Base-by-base conservation (phyloP, 64 coral and sea anemone species). In the Catalaphyllia jardinei region DNA sequence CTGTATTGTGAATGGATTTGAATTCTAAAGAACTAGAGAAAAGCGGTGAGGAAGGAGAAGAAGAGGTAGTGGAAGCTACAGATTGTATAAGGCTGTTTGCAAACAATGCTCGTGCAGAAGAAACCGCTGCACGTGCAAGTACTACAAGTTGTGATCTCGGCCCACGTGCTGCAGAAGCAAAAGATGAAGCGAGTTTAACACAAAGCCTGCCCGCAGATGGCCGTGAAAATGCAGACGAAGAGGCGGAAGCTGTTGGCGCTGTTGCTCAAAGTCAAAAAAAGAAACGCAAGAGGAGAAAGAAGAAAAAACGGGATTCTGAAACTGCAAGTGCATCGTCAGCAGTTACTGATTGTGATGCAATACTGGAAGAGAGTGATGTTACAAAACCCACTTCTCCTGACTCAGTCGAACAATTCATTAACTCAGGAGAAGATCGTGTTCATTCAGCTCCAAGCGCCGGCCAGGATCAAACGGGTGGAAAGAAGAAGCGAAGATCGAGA, bases 251-350 rank as follows among this genome's bases (percentile, higher is more conserved):
- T 83, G 17, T 2, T n/a, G 81, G 25, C 11, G 51, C 19, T 13
- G 76, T 64, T 24, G 12, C 54, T 12, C 51, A 83, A 18, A 84
- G 17, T 24, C 15, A 28, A 8, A 82, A 83, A 49, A 91, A 91
- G 52, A 91, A 24, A 33, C 89, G 89, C 16, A 91, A 62, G 18
- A 84, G 71, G 64, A 62, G 67, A n/a, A 81, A 80, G 51, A 62
- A 74, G 29, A 91, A 91, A 73, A 84, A 82, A 30, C 18, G 24
- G 76, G 39, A 19, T 84, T 19, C 30, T 29, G 67, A 55, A 83
- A 24, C 38, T 22, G 18, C 19, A 69, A 16, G 18, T 69, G 81
- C 62, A 51, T 17, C 19, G 81, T 84, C 81, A 84, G 62, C 29
- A 15, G 20, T 27, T 69, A n/a, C 13, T 8, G 14, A 3, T 49